A percentile compares a stretch with the other conserved stretches of the same genome.
Conservation (phyloP, 2,888 invertebrate genomes). For the Argyresthia albistria region DNA sequence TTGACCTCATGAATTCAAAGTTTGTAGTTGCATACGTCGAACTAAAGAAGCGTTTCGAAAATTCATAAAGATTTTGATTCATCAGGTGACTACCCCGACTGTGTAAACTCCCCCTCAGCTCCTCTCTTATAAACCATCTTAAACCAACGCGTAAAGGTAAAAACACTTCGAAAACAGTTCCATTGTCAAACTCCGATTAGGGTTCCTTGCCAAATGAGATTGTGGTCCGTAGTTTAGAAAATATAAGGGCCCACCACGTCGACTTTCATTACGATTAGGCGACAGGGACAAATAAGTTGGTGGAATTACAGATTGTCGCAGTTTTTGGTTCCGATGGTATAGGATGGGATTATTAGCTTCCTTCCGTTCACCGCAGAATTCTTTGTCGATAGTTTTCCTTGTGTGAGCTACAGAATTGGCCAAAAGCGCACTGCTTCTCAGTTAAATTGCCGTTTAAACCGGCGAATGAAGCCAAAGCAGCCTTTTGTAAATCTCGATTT, state of each 20-base stretch:
- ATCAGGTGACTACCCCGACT: neutral
- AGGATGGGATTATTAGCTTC: neutral
- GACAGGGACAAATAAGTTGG: no score
- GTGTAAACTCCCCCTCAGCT: neutral
- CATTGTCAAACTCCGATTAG: conserved; percentile 25
- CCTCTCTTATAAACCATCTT: no score
- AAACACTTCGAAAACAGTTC: conserved; percentile 18
- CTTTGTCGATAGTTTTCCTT: neutral
- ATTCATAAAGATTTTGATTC: neutral
- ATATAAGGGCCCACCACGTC: no score
- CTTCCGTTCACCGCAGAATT: neutral
- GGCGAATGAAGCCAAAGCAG: no score
- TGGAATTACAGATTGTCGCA: no score
- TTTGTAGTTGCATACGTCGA: no score
- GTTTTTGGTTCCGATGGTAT: neutral
- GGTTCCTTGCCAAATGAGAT: conserved; percentile 25
- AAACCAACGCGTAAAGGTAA: no score
- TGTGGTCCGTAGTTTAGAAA: conserved; percentile 15
- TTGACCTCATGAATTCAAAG: neutral
- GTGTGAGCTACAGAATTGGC: no score
- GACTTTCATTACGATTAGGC: no score
- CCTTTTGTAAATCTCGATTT: no score
- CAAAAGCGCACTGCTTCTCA: no score
- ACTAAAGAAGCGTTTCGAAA: neutral
- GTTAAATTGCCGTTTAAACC: no score